phyloP scores from a whole-genome alignment of 2,888 invertebrate genomes.

The Encarsia formosa region DNA sequence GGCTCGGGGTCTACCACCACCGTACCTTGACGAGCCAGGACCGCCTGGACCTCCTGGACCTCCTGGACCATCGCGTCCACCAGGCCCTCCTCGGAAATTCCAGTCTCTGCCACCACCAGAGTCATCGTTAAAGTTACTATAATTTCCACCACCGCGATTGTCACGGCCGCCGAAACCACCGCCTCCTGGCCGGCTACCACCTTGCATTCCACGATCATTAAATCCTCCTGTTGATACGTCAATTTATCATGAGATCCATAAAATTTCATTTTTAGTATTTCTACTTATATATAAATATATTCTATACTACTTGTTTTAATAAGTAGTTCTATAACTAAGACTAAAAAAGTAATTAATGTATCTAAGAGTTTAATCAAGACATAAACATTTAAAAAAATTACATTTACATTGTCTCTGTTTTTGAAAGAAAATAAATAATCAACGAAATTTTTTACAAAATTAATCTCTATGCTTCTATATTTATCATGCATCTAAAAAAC shows the following conservation, averaged over 20 bases:
- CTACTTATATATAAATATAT: not conserved
- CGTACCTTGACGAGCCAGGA: constrained; percentile 28
- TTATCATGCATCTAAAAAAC: no score
- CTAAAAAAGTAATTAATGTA: no score
- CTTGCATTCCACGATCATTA: constrained; percentile 36
- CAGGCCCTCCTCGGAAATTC: constrained; percentile 39
- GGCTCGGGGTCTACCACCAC: constrained; percentile 41
- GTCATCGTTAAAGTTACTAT: constrained; percentile 37
- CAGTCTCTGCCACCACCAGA: constrained; percentile 28
- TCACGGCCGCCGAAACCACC: constrained; percentile 31
- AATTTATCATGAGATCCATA: not conserved
- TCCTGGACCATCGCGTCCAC: constrained; percentile 32
- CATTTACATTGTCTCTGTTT: no score
- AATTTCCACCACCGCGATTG: constrained; percentile 39
- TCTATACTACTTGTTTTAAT: no score
- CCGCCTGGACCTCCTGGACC: constrained; percentile 33
- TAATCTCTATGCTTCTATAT: no score
- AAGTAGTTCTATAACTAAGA: no score
- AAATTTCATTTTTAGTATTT: not conserved
- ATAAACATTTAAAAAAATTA: no score
- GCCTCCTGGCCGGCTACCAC: constrained; percentile 26
- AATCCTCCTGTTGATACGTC: constrained; percentile 31
- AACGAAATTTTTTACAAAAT: no score
- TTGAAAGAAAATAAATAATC: no score
- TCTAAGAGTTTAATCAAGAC: no score